Evolutionary conservation across 2,113 vertebrate species (phyloP), one percentile per base, ranked within the genome.

Genomic region (Herpetotheres cachinnans): DNA sequence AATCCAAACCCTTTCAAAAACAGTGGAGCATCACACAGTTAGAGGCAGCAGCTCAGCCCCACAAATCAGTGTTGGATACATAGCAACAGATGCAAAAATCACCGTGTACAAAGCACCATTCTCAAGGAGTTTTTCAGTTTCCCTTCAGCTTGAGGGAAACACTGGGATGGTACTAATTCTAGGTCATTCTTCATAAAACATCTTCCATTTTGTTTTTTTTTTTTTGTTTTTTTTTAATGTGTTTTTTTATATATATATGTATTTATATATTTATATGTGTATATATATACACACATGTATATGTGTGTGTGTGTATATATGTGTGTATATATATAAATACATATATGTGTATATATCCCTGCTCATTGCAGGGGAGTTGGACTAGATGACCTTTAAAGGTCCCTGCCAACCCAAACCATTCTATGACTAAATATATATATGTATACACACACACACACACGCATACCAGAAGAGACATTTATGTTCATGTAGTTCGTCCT

Each of bases 1-100:
- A 85, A 93, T 49, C 50, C 63, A 95, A 95, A 91, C 25, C 84
- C 47, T 86, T 96, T 86, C 63, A 79, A 79, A 85, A 77, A 54
- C 74, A 56, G 50, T 25, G 59, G 76, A 95, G 74, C 82, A 86
- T 86, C 89, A 27, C 36, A 69, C 13, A 59, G 62, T 44, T 20
- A 69, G 36, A 89, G 44, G 47, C 63, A 96, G 21, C 29, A 42
- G 52, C 72, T 90, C 86, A 81, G 82, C 61, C 61, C 59, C 9
- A 40, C 46, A 90, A 85, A 87, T 52, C 62, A 34, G 24, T 29
- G 70, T 3, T 82, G 77, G 82, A 13, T 74, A 67, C 52, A 83
- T 24, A 69, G 77, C 59, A 80, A 84, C n/a, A 85, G 82, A 79
- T 49, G 79, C 15, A 63, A 52, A 95, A 91, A 81, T 63, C 50